Evolutionary conservation across 2,888 invertebrate species (phyloP).

Genomic region (Thecophora atra): DNA sequence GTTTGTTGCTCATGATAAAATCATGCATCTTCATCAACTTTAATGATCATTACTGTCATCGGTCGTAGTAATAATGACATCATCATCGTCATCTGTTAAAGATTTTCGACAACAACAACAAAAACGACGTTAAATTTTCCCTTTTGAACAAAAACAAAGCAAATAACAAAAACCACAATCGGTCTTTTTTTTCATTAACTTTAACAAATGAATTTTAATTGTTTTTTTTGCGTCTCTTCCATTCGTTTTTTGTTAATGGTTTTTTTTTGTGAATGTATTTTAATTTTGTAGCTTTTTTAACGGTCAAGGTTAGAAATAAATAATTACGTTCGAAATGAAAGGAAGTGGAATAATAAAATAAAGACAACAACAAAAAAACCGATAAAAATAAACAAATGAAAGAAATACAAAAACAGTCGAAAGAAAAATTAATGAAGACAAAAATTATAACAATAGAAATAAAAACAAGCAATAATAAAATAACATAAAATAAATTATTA

Average conservation of each 20-base stretch:
- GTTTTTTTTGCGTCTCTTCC: slow-evolving; percentile 7
- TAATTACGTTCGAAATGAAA: neutral
- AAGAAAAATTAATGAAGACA: no score
- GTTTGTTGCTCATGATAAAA: no score
- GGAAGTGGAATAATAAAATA: neutral
- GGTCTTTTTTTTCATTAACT: neutral
- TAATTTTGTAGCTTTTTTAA: slow-evolving; percentile 7
- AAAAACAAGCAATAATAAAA: no score
- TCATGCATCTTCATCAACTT: neutral
- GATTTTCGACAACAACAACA: slow-evolving; percentile 3
- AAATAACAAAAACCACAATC: slow-evolving; percentile 4
- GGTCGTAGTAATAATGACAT: neutral
- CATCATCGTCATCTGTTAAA: neutral
- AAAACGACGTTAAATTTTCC: no score
- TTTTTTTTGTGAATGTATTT: neutral
- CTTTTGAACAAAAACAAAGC: neutral
- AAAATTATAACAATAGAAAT: no score
- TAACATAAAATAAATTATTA: no score
- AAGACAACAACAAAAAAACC: neutral
- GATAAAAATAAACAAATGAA: no score
- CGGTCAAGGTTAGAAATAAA: slow-evolving; percentile 33
- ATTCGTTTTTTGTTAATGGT: neutral
- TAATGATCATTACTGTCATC: neutral
- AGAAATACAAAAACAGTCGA: no score
- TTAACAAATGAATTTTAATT: neutral